These are phyloP conservation scores for Apocrypta bakeri DNA, from an alignment of 1,140 invertebrate genomes.

Conservation along the genomic window DNA sequence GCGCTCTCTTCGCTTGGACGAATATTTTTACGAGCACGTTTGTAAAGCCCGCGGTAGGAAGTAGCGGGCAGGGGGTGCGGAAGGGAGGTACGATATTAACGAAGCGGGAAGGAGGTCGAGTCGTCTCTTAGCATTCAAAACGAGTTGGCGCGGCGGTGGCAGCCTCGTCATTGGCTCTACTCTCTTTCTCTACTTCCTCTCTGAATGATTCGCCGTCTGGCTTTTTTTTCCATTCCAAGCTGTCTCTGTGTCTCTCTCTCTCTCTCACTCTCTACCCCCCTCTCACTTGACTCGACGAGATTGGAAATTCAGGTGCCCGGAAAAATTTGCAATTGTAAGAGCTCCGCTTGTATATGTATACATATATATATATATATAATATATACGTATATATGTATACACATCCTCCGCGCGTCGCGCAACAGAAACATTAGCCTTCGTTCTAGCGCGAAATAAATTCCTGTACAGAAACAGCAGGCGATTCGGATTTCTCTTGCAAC, in stretches of 20 bases:
- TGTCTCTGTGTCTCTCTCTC: neutral
- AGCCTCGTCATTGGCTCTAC: slow-evolving; percentile 20
- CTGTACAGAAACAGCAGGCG: neutral
- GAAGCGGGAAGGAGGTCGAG: slow-evolving; percentile 38
- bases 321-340: slow-evolving; percentile 34
- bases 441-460: neutral
- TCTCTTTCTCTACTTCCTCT: too few species aligned
- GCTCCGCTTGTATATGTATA: neutral
- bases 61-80: neutral
- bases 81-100: slow-evolving; percentile 4
- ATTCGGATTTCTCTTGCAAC: neutral
- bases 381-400: neutral
- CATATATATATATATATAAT: too few species aligned
- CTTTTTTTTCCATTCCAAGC: neutral
- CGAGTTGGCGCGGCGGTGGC: neutral
- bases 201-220: slow-evolving; percentile 4
- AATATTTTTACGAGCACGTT: slow-evolving; percentile 33
- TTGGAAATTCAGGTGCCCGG: slow-evolving; percentile 8
- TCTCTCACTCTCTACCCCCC: neutral
- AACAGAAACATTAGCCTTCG: neutral
- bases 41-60: neutral
- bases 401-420: too few species aligned
- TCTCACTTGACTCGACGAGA: neutral
- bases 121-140: slow-evolving; percentile 37
- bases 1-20: neutral